Conservation (phyloP, 2,113 vertebrate genomes). For the Mystacornis crossleyi region DNA sequence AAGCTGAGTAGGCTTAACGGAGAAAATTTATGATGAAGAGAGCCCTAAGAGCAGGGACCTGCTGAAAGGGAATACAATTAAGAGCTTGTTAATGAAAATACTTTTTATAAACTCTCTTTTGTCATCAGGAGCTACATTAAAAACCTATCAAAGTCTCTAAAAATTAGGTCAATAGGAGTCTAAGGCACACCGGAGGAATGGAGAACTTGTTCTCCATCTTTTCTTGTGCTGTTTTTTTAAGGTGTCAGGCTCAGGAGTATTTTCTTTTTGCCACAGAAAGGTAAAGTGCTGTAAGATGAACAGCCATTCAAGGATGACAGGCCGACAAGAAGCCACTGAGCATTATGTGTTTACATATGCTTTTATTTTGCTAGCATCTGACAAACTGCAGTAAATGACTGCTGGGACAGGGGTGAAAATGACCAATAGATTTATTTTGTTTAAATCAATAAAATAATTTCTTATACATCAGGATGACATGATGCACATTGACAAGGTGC, state of each 20-base stretch:
- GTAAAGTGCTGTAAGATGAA: neutral
- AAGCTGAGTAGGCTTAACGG: neutral
- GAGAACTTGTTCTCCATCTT: neutral
- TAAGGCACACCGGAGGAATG: neutral
- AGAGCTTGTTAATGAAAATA: neutral
- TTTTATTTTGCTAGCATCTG: constrained; percentile 1
- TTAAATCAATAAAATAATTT: constrained; percentile 26
- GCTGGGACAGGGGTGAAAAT: neutral
- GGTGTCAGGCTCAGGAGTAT: neutral
- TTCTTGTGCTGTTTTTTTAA: neutral
- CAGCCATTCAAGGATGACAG: neutral
- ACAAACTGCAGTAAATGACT: neutral
- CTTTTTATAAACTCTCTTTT: neutral
- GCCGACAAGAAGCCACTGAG: neutral
- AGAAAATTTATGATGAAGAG: neutral
- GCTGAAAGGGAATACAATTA: neutral
- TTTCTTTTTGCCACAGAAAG: neutral
- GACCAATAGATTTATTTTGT: neutral
- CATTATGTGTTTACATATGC: neutral
- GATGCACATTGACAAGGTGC: neutral
- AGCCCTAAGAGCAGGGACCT: neutral
- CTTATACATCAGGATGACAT: neutral
- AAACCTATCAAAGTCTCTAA: neutral
- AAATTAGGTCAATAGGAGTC: neutral
- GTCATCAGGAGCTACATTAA: neutral